These are phyloP conservation scores for Parnassius apollo DNA, from an alignment of 2,888 invertebrate species.

Conservation along the genomic window DNA sequence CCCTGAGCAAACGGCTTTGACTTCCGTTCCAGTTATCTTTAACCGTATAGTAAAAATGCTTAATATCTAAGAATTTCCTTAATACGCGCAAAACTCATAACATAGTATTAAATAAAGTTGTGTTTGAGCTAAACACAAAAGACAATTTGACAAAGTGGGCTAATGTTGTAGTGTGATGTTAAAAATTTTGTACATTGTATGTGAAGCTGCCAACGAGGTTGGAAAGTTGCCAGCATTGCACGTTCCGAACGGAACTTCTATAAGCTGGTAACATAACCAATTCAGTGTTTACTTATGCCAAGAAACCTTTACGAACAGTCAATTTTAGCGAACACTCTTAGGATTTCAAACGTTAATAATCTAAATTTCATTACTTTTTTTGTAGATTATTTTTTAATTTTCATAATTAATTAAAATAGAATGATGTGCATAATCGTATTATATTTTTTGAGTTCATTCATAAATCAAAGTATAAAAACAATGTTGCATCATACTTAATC, in stretches of 20 bases:
- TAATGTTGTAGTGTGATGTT: slow-evolving; percentile 46
- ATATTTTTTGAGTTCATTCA: no score
- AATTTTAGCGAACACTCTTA: slow-evolving; percentile 1
- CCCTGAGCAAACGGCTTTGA: slow-evolving; percentile 17
- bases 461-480: no score
- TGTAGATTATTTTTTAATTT: no score
- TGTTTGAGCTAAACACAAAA: slow-evolving; percentile 25
- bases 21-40: slow-evolving; percentile 14
- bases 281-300: slow-evolving; percentile 26
- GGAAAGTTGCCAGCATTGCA: slow-evolving; percentile 59
- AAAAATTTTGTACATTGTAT: slow-evolving; percentile 58
- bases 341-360: not conserved
- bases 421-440: no score
- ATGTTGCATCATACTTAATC: no score
- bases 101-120: no score
- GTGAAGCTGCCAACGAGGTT: slow-evolving; percentile 54
- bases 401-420: no score
- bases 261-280: slow-evolving; percentile 33
- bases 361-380: no score
- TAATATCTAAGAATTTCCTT: not conserved
- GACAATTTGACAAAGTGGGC: slow-evolving; percentile 42
- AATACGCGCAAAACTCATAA: not conserved
- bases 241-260: slow-evolving; percentile 41
- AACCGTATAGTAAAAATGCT: not conserved
- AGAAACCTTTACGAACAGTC: slow-evolving; percentile 7